A percentile compares a stretch with the other conserved stretches of the same genome.
phyloP scores from a whole-genome alignment of 2,888 invertebrate genomes.

The Eupeodes luniger region DNA sequence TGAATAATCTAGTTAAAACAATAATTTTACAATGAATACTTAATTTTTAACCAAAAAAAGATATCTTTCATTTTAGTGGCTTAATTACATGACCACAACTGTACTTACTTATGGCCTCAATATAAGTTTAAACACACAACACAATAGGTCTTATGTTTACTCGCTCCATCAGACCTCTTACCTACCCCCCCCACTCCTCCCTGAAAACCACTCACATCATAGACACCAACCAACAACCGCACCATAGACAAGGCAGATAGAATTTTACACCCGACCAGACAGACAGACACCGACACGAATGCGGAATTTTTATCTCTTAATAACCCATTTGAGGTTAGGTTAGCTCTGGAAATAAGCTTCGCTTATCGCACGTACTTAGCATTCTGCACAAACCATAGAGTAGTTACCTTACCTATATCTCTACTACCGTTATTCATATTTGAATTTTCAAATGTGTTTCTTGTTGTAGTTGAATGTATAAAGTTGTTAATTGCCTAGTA shows the following conservation, averaged over 20 bases:
- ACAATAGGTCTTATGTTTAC: neutral
- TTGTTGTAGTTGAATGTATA: too few species aligned
- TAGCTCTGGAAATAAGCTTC: constrained; percentile 59
- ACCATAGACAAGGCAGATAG: neutral
- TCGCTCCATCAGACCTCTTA: neutral
- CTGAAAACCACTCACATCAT: neutral
- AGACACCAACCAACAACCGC: neutral
- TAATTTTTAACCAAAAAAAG: too few species aligned
- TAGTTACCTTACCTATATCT: too few species aligned
- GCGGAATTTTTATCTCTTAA: constrained; percentile 61
- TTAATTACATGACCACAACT: too few species aligned
- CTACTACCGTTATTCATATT: constrained; percentile 17
- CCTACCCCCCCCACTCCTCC: neutral
- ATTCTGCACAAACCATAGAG: constrained; percentile 30
- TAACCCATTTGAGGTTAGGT: constrained; percentile 71
- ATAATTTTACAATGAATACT: too few species aligned
- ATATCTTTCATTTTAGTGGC: too few species aligned
- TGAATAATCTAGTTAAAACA: too few species aligned
- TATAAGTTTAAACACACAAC: constrained; percentile 40
- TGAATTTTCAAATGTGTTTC: constrained; percentile 20
- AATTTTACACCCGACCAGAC: neutral
- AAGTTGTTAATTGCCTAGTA: neutral
- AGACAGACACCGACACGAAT: constrained; percentile 47
- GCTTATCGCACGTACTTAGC: constrained; percentile 69
- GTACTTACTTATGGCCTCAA: constrained; percentile 55